phyloP scores from a whole-genome alignment of 2,113 vertebrate genomes.

The Euleptes europaea region DNA sequence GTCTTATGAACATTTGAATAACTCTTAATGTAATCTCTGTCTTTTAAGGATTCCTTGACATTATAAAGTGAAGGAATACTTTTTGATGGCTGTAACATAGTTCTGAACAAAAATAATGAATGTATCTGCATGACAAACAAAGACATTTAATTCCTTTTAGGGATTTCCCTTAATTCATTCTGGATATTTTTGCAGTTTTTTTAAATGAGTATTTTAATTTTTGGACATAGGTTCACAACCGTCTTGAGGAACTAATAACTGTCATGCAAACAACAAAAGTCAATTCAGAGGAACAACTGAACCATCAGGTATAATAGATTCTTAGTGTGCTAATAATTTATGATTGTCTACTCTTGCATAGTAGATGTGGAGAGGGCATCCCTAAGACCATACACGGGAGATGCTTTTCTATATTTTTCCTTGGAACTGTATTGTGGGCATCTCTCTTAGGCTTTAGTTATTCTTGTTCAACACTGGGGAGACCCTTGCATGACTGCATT shows the following conservation, averaged over 20 bases:
- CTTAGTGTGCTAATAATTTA: background rate
- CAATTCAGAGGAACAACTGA: slow-evolving; percentile 83
- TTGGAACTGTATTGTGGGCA: no score
- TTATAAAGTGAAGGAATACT: background rate
- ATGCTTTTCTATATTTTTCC: background rate
- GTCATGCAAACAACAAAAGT: slow-evolving; percentile 83
- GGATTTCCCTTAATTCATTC: background rate
- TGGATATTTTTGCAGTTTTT: background rate
- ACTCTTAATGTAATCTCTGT: background rate
- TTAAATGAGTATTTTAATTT: background rate
- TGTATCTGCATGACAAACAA: background rate
- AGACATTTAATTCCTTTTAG: background rate
- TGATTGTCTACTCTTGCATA: background rate
- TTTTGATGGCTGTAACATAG: background rate
- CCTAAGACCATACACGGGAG: background rate
- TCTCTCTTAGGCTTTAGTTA: no score
- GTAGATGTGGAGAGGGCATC: background rate
- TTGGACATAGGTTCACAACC: slow-evolving; percentile 74
- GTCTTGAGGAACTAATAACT: slow-evolving; percentile 83
- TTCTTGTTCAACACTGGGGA: no score
- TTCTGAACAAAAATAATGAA: background rate
- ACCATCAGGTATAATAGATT: slow-evolving; percentile 75
- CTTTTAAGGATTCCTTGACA: background rate
- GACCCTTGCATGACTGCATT: no score
- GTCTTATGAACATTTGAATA: background rate